Evolutionary conservation across 2,888 invertebrate species (phyloP).

Genomic region (Erebia ligea): DNA sequence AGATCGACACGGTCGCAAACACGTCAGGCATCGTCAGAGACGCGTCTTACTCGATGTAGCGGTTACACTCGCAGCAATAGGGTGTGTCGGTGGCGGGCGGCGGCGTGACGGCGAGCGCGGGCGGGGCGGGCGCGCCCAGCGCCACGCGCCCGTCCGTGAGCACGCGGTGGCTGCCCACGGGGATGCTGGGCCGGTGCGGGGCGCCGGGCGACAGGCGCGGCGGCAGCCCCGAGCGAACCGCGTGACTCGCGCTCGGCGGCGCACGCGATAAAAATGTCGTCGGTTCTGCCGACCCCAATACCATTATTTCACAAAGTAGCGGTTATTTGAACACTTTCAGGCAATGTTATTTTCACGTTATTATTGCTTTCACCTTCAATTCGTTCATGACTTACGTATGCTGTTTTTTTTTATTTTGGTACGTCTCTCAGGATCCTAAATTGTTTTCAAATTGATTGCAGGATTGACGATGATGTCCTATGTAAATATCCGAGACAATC

Average conservation of each 20-base stretch:
- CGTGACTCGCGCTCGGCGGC: constrained; percentile 50
- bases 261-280: constrained; percentile 89
- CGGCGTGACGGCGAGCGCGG: constrained; percentile 73
- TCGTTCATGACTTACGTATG: not conserved
- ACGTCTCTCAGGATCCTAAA: too few species aligned
- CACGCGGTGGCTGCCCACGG: constrained; percentile 81
- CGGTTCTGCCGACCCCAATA: constrained; percentile 76
- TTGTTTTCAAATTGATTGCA: too few species aligned
- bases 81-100: constrained; percentile 80
- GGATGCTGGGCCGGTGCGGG: constrained; percentile 79
- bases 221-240: constrained; percentile 75
- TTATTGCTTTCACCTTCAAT: not conserved
- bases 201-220: constrained; percentile 70
- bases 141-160: constrained; percentile 78
- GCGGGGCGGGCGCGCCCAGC: constrained; percentile 63
- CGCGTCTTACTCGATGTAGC: constrained; percentile 93
- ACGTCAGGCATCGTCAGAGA: constrained; percentile 64
- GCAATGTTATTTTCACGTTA: not conserved
- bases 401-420: not conserved
- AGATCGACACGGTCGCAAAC: constrained; percentile 82
- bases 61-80: constrained; percentile 93
- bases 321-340: not conserved
- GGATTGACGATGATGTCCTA: too few species aligned
- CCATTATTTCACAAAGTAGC: constrained; percentile 26
- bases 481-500: not conserved